Percentiles rank a stretch among this genome's conserved stretches.
Evolutionary conservation across 2,113 vertebrate genomes (phyloP).

Genomic region (Anolis sagrei): DNA sequence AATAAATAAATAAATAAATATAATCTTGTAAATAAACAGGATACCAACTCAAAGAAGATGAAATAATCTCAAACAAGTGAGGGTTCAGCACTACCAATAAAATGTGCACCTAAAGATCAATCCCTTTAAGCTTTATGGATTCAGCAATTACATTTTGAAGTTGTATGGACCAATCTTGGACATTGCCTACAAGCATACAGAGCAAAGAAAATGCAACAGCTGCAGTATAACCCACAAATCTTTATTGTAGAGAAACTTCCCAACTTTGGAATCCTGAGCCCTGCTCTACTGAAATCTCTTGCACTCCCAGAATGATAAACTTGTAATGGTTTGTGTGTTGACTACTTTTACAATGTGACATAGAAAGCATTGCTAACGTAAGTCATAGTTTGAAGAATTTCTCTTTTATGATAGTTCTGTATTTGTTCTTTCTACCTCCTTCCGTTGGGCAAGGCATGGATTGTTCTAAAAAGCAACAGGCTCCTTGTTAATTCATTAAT

Average conservation of each 20-base stretch:
- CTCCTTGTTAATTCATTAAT: conserved; percentile 38
- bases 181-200: not conserved
- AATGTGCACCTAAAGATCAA: not conserved
- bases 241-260: not conserved
- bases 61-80: not conserved
- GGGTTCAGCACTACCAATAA: not conserved
- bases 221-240: not conserved
- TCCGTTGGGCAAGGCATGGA: conserved; percentile 33
- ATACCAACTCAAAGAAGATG: no score
- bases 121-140: not conserved
- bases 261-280: not conserved
- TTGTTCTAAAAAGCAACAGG: conserved; percentile 53
- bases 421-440: conserved; percentile 3
- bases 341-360: not conserved
- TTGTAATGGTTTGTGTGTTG: not conserved
- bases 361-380: not conserved
- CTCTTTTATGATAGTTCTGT: not conserved
- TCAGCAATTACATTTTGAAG: not conserved
- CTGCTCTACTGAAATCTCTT: not conserved
- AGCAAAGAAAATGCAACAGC: no score
- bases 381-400: not conserved
- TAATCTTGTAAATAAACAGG: no score
- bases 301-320: not conserved
- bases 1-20: no score
- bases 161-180: not conserved